These are phyloP conservation scores for Drosophila nigrodunni DNA, from an alignment of 1,140 invertebrate species.

Conservation along the genomic window DNA sequence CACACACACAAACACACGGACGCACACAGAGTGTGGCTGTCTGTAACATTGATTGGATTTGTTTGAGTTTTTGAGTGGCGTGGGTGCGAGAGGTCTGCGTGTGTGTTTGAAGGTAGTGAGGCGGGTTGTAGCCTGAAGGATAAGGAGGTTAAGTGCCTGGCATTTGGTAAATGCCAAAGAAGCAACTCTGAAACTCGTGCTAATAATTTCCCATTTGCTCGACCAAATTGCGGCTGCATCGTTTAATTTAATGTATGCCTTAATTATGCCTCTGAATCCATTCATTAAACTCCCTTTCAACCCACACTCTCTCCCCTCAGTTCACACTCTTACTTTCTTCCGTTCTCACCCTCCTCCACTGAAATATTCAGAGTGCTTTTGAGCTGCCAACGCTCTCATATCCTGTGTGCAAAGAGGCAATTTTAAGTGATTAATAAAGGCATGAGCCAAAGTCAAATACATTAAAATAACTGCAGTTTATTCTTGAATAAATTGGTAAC, in stretches of 20 bases:
- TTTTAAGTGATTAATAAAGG: constrained; percentile 14
- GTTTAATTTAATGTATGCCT: constrained; percentile 62
- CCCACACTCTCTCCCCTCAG: not conserved
- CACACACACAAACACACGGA: constrained; percentile 12
- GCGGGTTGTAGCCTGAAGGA: not conserved
- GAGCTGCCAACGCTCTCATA: not conserved
- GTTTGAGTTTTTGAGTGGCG: constrained; percentile 63
- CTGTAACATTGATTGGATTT: constrained; percentile 77
- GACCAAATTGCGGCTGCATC: constrained; percentile 65
- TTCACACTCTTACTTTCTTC: not conserved
- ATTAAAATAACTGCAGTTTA: constrained; percentile 1
- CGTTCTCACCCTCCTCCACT: not conserved
- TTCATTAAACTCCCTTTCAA: not conserved
- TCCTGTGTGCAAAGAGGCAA: not conserved
- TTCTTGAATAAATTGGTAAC: not conserved
- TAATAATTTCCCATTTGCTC: constrained; percentile 67
- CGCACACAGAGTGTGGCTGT: constrained; percentile 25
- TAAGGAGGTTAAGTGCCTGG: constrained; percentile 65
- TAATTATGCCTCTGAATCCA: constrained; percentile 57
- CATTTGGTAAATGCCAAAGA: constrained; percentile 73
- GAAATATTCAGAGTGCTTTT: constrained; percentile 24
- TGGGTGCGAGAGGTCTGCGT: not conserved
- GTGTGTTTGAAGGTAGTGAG: no score
- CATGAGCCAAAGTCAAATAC: constrained; percentile 7
- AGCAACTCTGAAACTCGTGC: constrained; percentile 18